Evolutionary conservation across 2,888 invertebrate species (phyloP).

Genomic region (Crematogaster levior): DNA sequence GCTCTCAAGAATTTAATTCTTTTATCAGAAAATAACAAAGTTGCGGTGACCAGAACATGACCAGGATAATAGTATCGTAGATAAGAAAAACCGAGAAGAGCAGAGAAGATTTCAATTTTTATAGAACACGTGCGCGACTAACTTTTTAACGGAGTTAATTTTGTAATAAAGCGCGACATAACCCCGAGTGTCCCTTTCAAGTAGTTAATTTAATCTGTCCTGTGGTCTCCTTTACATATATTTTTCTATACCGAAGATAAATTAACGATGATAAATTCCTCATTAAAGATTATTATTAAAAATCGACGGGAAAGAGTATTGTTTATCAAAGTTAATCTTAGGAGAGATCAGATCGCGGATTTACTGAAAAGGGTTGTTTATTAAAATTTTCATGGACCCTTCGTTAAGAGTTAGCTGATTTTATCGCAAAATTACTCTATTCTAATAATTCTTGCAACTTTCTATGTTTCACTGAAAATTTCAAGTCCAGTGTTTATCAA

Average conservation of each 20-base stretch:
- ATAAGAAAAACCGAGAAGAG: slow-evolving; percentile 4
- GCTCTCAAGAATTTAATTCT: background rate
- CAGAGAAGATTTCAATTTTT: slow-evolving; percentile 31
- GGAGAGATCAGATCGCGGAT: background rate
- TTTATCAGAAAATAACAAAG: slow-evolving; percentile 21
- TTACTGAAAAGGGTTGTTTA: slow-evolving; percentile 30
- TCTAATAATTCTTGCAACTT: background rate
- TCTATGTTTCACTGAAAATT: background rate
- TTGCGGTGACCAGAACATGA: background rate
- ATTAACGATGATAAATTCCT: slow-evolving; percentile 55
- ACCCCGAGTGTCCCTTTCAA: slow-evolving; percentile 52
- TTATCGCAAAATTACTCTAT: slow-evolving; percentile 18
- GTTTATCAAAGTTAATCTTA: slow-evolving; percentile 37
- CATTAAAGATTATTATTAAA: slow-evolving; percentile 8
- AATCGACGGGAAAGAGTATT: slow-evolving; percentile 26
- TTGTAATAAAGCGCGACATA: slow-evolving; percentile 60
- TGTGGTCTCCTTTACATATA: slow-evolving; percentile 12
- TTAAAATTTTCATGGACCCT: slow-evolving; percentile 23
- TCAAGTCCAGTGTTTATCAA: background rate
- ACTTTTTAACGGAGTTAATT: slow-evolving; percentile 67
- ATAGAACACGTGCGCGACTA: slow-evolving; percentile 40
- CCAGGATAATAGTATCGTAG: slow-evolving; percentile 10
- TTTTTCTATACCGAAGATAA: slow-evolving; percentile 54
- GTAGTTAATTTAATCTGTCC: slow-evolving; percentile 57
- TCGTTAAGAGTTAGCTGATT: background rate